Evolutionary conservation across 2,113 vertebrate species (phyloP).

Genomic region (Propithecus coquereli): DNA sequence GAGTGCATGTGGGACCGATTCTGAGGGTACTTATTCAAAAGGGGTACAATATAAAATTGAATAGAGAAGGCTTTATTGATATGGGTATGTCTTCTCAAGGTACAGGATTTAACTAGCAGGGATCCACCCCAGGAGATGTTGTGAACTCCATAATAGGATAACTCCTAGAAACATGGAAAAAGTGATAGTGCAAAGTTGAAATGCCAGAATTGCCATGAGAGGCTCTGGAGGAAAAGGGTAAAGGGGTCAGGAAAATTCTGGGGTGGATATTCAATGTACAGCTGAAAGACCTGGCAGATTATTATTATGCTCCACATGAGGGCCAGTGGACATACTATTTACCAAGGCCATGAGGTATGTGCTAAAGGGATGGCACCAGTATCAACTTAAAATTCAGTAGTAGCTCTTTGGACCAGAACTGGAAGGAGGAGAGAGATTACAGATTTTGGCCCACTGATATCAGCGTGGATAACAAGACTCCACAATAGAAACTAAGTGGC

Average conservation of each 20-base stretch:
- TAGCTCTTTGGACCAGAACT: not conserved
- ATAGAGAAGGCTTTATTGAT: not conserved
- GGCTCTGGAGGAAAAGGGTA: rapidly evolving
- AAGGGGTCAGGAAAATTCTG: not conserved
- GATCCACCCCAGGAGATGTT: not conserved
- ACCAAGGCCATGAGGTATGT: not conserved
- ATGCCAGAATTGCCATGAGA: not conserved
- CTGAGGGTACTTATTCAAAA: not conserved
- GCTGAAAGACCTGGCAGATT: not conserved
- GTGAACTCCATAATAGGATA: not conserved
- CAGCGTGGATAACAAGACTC: not conserved
- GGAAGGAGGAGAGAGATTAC: not conserved
- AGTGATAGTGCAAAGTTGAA: not conserved
- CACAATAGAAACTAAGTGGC: not conserved
- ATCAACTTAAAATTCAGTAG: not conserved
- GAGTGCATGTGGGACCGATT: not conserved
- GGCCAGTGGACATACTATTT: not conserved
- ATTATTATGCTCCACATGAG: rapidly evolving
- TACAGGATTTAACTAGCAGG: not conserved
- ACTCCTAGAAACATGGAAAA: not conserved
- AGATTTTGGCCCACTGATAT: not conserved
- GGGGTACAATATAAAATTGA: not conserved
- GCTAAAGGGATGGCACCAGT: not conserved
- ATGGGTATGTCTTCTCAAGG: not conserved
- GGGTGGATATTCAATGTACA: not conserved